A percentile compares a stretch with the other conserved stretches of the same genome.
Evolutionary conservation across 1,140 invertebrate species (phyloP).

Genomic region (Sinella curviseta): DNA sequence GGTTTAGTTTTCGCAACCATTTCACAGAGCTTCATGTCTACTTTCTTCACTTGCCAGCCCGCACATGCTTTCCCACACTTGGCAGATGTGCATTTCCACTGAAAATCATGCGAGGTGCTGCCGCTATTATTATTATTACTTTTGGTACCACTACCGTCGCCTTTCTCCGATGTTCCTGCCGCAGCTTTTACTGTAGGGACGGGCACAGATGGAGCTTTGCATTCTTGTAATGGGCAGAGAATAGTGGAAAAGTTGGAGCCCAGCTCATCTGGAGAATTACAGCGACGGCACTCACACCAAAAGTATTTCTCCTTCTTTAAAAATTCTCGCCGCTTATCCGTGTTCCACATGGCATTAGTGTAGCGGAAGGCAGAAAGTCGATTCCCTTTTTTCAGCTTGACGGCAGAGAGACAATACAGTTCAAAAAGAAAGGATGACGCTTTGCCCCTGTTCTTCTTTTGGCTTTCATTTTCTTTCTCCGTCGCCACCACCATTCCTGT

Average conservation of each 20-base stretch:
- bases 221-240: conserved; percentile 43
- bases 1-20: conserved; percentile 35
- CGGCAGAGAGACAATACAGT: conserved; percentile 48
- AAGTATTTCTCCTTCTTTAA: conserved; percentile 53
- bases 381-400: conserved; percentile 51
- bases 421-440: conserved; percentile 30
- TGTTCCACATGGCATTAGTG: conserved; percentile 54
- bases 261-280: conserved; percentile 51
- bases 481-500: not conserved
- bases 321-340: conserved; percentile 51
- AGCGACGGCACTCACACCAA: conserved; percentile 52
- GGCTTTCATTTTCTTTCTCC: not conserved
- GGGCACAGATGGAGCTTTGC: conserved; percentile 33
- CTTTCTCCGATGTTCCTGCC: not conserved
- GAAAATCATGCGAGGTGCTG: not conserved
- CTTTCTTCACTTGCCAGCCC: conserved; percentile 46
- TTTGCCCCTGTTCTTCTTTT: conserved; percentile 4
- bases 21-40: conserved; percentile 44
- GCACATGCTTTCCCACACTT: conserved; percentile 42
- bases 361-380: conserved; percentile 52
- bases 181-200: not conserved
- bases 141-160: not conserved
- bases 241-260: conserved; percentile 47
- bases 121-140: not conserved
- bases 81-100: conserved; percentile 38